phyloP scores from a whole-genome alignment of 2,113 vertebrate genomes.

The Bos javanicus region DNA sequence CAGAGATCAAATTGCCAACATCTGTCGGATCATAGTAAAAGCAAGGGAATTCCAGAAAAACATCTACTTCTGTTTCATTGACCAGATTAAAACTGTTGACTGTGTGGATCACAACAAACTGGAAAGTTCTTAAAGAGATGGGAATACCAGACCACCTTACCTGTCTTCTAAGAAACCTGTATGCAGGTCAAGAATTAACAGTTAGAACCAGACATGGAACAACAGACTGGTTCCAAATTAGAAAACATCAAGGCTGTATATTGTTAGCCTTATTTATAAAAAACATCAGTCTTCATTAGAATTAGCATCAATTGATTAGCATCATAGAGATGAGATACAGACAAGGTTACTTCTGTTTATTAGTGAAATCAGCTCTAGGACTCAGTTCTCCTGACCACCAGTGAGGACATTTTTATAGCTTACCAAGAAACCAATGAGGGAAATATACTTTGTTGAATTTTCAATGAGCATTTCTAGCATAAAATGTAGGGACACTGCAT shows the following conservation, averaged over 20 bases:
- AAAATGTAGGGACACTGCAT: not conserved
- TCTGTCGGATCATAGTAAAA: not conserved
- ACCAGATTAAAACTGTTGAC: not conserved
- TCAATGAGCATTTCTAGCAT: not conserved
- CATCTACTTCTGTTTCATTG: not conserved
- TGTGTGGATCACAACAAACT: not conserved
- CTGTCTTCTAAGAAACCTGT: not conserved
- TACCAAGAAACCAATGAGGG: not conserved
- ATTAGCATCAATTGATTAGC: not conserved
- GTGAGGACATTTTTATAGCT: not conserved
- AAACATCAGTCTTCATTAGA: not conserved
- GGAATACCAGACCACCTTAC: not conserved
- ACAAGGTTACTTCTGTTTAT: not conserved
- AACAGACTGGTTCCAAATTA: not conserved
- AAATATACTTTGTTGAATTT: not conserved
- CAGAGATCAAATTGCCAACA: not conserved
- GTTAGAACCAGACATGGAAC: not conserved
- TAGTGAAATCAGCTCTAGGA: not conserved
- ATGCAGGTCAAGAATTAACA: not conserved
- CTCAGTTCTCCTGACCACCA: not conserved
- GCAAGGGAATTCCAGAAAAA: not conserved
- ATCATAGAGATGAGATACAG: not conserved
- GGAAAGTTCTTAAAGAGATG: not conserved
- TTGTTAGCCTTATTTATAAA: not conserved
- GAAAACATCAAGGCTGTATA: not conserved